Base-by-base conservation (phyloP, 2,797 vertebrate species). In the Coregonus sp. region DNA sequence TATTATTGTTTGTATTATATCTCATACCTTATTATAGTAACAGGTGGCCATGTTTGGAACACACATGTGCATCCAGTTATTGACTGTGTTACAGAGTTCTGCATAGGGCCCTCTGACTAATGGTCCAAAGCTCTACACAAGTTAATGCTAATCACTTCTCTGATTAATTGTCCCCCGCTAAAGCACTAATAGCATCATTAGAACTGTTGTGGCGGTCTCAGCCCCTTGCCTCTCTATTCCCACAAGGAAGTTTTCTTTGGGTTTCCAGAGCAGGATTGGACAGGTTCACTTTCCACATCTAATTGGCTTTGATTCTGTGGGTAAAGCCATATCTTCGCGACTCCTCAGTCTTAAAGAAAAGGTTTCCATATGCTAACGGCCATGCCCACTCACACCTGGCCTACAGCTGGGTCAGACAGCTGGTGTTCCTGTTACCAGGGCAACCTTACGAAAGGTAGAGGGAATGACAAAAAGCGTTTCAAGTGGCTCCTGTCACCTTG, bases 101-200 rank as follows among this genome's bases (percentile, higher is more conserved):
- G 87, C 82, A 80, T 80, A 80, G 82, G 81, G 76, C 72, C 87
- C 83, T 89, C 85, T 87, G 88, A 91, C 91, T 90, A 91, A 93
- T 91, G 89, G 86, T 80, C 85, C 86, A 15, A 77, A 84, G 84
- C 86, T 85, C 83, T 81, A 81, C 87, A 89, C 90, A 89, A 85
- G 88, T 87, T 89, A 88, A 90, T 85, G 85, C 88, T 91, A 93
- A 93, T 93, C 90, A 93, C 89, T 90, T 83, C 82, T 84, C 79
- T 91, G 92, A 94, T 92, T 91, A 89, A 94, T 91, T 84, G 80
- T 78, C 79, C 83, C 85, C 85, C 90, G 84, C 74, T 63, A 75
- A 83, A 86, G 75, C 80, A 84, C 88, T 93, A 93, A 93, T 93
- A 88, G 91, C 86, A 86, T 93, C 88, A 91, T 92, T 94, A 93